These are phyloP conservation scores for Lampropteryx suffumata DNA, from an alignment of 2,888 invertebrate species.

Conservation along the genomic window DNA sequence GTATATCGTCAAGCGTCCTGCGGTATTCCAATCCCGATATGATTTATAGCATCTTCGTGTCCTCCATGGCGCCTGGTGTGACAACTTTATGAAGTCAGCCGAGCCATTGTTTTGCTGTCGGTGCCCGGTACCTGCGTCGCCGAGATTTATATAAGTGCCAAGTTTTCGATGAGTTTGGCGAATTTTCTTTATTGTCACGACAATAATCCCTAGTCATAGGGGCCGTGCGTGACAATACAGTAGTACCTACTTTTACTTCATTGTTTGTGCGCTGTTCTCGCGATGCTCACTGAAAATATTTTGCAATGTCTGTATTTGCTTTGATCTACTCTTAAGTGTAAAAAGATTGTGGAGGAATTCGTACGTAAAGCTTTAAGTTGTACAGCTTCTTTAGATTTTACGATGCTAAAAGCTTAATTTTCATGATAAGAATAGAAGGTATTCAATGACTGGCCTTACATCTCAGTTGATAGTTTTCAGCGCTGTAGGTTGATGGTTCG, in stretches of 20 bases:
- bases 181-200: slow-evolving; percentile 15
- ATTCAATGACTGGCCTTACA: too few species aligned
- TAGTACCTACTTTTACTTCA: not conserved
- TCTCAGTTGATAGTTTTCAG: too few species aligned
- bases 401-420: too few species aligned
- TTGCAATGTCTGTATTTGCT: too few species aligned
- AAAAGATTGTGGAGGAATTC: too few species aligned
- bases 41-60: slow-evolving; percentile 66
- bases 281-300: too few species aligned
- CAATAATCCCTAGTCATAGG: too few species aligned
- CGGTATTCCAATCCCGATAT: slow-evolving; percentile 34
- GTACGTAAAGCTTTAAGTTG: too few species aligned
- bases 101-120: slow-evolving; percentile 50
- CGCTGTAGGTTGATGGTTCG: too few species aligned
- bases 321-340: too few species aligned
- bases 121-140: slow-evolving; percentile 19
- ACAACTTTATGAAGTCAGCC: slow-evolving; percentile 60
- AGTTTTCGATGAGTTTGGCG: slow-evolving; percentile 24
- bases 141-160: slow-evolving; percentile 26
- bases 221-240: not conserved
- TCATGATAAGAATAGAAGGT: too few species aligned
- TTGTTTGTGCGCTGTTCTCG: not conserved
- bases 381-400: too few species aligned
- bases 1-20: slow-evolving; percentile 2
- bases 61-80: slow-evolving; percentile 55